These are phyloP conservation scores for Epizoanthus illoricatus DNA, from an alignment of 92 coral and sea anemone species.

Conservation along the genomic window DNA sequence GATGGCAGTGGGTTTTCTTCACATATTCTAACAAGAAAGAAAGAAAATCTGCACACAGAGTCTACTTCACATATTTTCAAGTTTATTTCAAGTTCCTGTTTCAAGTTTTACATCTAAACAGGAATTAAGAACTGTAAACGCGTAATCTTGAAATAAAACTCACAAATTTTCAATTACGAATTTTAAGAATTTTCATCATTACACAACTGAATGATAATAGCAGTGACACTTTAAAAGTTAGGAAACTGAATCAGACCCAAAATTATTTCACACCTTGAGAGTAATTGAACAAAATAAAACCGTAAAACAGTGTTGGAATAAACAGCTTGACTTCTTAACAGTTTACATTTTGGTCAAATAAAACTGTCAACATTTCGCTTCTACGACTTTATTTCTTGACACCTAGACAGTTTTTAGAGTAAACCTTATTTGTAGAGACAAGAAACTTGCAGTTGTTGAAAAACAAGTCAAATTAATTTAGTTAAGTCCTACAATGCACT, in stretches of 20 bases:
- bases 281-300: slow-evolving; percentile 27
- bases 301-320: slow-evolving; percentile 3
- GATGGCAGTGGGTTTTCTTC: no score
- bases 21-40: no score
- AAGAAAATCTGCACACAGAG: not conserved
- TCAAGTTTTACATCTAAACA: not conserved
- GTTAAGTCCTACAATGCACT: no score
- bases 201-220: not conserved
- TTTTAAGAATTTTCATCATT: not conserved
- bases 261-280: slow-evolving; percentile 31
- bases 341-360: not conserved
- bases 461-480: no score
- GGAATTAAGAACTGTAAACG: not conserved
- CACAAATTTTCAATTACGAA: not conserved
- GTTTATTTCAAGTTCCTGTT: not conserved
- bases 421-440: no score
- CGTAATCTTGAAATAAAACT: not conserved
- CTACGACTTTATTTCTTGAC: not conserved
- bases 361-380: not conserved
- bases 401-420: no score
- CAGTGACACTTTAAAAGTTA: not conserved
- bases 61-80: not conserved
- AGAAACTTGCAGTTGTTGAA: no score
- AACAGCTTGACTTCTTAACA: not conserved
- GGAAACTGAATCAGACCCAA: not conserved